Base-by-base conservation (phyloP, 2,888 invertebrate species). In the Melieria omissa region DNA sequence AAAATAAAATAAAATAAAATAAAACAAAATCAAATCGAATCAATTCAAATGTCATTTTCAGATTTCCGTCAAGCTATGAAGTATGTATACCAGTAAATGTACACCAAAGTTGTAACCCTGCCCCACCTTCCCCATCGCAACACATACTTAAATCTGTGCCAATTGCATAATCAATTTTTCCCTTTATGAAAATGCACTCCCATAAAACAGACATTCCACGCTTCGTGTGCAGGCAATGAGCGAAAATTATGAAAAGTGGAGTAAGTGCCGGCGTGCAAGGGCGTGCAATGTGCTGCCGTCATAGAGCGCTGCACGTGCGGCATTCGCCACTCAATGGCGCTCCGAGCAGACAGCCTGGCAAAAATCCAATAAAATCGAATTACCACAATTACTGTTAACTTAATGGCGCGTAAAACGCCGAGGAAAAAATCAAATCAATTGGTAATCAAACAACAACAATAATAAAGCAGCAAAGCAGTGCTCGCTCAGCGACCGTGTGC, bases 341-440 rank as follows among this genome's bases (percentile, higher is more conserved):
- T 68, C 14, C 45, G 12, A 47, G 60, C 62, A 55, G 62, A 52
- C 61, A 61, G 69, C 61, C 70, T 65, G 70, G 67, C 72, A 73
- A 75, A 73, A 75, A 73, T 73, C 80, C 77, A 82, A 84, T 84
- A 85, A 85, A 84, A 84, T 79, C 82, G 83, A 82, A 85, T 85
- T 78, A 79, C 83, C 76, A 72, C 80, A 80, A 84, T 85, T 84
- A 81, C 83, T 82, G 81, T 84, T 84, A 74, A 73, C 58, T 73
- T 78, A 80, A 81, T 77, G 67, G 76, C 70, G 74, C 74, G 72
- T 46, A 42, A 49, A 61, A 64, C 44, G 61, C 14, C 8, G 29
- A 29, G 29, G 29, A 29, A 29, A 29, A 29, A 29, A 29, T 29
- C 29, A 29, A 29, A 29, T 29, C 29, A 29, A 29, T 29, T 29